Conservation (phyloP, 2,888 invertebrate species). For the Agrochola lychnidis region DNA sequence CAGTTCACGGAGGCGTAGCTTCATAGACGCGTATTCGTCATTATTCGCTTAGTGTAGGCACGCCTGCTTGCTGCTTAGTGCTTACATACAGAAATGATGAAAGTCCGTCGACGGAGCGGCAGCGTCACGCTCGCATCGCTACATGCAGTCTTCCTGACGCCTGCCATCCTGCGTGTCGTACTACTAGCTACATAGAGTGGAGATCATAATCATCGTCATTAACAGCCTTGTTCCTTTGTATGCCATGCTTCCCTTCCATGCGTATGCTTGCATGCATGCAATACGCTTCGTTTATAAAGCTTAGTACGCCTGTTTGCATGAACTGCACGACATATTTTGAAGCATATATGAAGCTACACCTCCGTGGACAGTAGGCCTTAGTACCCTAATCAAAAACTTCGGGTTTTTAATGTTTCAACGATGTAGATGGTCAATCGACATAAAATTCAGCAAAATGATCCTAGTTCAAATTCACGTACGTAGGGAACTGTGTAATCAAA, state of each 20-base stretch:
- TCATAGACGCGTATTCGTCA: neutral
- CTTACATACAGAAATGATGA: neutral
- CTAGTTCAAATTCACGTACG: no score
- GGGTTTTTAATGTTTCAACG: no score
- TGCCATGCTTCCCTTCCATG: neutral
- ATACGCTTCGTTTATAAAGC: neutral
- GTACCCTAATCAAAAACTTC: neutral
- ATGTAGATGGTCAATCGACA: no score
- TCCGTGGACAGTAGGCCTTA: neutral
- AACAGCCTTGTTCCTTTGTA: neutral
- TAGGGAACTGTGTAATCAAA: no score
- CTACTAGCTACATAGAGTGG: neutral
- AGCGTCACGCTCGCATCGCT: neutral
- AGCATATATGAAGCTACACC: neutral
- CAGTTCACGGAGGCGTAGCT: neutral
- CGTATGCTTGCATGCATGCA: neutral
- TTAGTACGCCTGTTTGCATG: neutral
- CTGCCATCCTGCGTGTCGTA: neutral
- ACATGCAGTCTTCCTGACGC: neutral
- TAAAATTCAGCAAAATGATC: no score
- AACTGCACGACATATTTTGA: neutral
- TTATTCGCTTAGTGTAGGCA: neutral
- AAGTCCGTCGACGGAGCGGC: neutral
- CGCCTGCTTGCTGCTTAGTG: slow-evolving; percentile 5
- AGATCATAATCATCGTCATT: neutral